Base-by-base conservation (phyloP, 2,797 vertebrate species). In the Pseudomugil tenellus region DNA sequence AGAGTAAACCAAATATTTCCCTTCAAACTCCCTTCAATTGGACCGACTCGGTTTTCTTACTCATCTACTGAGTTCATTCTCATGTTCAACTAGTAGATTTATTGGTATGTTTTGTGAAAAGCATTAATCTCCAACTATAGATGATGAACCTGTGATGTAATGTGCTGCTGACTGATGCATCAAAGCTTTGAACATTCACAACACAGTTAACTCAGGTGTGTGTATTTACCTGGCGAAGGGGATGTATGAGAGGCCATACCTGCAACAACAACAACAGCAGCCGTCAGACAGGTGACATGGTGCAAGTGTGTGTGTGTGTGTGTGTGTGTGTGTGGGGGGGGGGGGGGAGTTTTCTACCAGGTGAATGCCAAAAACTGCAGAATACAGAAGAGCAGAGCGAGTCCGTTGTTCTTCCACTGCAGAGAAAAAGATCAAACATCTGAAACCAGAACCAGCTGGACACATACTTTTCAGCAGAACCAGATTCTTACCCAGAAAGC, bases 301-400 rank as follows among this genome's bases (percentile, higher is more conserved):
- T 3, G 26, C 48, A 9, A 32, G 41, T n/a, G 13, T 39, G 1
- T 16, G 14, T 16, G 41, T 23, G 31, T 53, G 48, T 56, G 39
- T 19, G 11, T 37, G 3, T 13, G 35, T 13, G 25, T 23, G 64
- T 48, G 19, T 25, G 64, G 39, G 21, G 16, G 28, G 54, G 37
- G 28, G 54, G 37, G 48, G 68, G 46, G 68, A 46, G 59, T 69
- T 4, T 63, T 1, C 0, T 92, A 98, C 96, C 96, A 97, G 8
- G 93, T 91, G 83, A 97, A 94, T 21, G 96, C 95, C 91, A 97
- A 80, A 74, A 96, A 96, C 84, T 98, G 96, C 21, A 97, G 85
- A 52, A 96, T 57, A 63, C 96, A 97, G 91, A 97, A 98, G 23
- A 97, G 87, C 69, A 98, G 87, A 0, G 91, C 94, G 0, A 98